phyloP scores from a whole-genome alignment of 2,113 vertebrate genomes.

The Ahaetulla prasina region DNA sequence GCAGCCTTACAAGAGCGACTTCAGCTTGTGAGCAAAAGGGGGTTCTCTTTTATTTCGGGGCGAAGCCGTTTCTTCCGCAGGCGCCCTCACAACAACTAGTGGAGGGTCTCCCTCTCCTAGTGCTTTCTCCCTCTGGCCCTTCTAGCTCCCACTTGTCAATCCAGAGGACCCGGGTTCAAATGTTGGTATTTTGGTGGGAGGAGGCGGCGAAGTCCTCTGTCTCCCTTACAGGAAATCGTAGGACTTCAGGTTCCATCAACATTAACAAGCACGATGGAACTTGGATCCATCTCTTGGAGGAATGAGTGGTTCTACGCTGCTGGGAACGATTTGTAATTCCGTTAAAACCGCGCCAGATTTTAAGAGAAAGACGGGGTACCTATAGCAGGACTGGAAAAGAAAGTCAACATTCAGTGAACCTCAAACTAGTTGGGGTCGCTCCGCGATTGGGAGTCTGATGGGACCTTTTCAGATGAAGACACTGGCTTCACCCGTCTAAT shows the following conservation, averaged over 20 bases:
- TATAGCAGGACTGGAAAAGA: not conserved
- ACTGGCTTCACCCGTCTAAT: not conserved
- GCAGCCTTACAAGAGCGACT: not conserved
- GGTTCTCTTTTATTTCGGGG: not conserved
- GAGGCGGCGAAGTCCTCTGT: not conserved
- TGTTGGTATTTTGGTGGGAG: not conserved
- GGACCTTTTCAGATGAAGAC: not conserved
- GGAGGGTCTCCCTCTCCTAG: too few species aligned
- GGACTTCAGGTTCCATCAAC: not conserved
- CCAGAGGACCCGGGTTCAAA: not conserved
- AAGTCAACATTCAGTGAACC: not conserved
- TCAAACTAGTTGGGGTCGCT: not conserved
- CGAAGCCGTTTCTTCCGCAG: not conserved
- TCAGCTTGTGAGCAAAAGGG: not conserved
- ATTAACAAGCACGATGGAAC: not conserved
- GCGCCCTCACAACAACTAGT: not conserved
- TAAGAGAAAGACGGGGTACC: not conserved
- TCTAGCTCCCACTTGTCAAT: too few species aligned
- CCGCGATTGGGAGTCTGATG: not conserved
- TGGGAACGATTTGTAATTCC: not conserved
- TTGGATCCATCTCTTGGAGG: not conserved
- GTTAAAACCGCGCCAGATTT: not conserved
- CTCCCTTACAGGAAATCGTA: not conserved
- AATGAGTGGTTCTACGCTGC: not conserved
- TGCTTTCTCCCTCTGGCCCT: not conserved